Evolutionary conservation across 2,888 invertebrate genomes (phyloP).

Genomic region (Nipponacmea schrenckii): DNA sequence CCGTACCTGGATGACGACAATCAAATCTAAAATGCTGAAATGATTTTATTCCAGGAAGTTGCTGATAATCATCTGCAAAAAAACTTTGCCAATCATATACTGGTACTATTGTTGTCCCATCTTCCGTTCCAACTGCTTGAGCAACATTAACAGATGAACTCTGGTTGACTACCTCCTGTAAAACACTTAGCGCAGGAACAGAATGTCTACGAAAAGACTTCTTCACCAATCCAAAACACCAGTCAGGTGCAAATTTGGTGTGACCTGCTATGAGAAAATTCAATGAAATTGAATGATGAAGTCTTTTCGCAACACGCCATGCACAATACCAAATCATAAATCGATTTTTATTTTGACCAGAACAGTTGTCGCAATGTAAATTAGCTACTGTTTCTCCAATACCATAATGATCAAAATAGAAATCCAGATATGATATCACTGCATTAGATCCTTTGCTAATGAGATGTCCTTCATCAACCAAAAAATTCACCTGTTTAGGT

Average conservation of each 20-base stretch:
- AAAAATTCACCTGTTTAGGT: slow-evolving; percentile 29
- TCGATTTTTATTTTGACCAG: slow-evolving; percentile 24
- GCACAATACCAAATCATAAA: slow-evolving; percentile 23
- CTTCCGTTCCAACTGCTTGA: slow-evolving; percentile 23
- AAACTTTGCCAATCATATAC: slow-evolving; percentile 22
- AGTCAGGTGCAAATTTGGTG: slow-evolving; percentile 34
- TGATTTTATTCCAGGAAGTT: slow-evolving; percentile 22
- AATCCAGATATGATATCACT: slow-evolving; percentile 22
- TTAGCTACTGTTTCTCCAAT: slow-evolving; percentile 13
- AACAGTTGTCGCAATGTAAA: slow-evolving; percentile 12
- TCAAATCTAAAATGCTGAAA: background rate
- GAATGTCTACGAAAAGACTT: slow-evolving; percentile 5
- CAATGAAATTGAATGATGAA: slow-evolving; percentile 13
- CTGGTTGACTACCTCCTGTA: slow-evolving; percentile 18
- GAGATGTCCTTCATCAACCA: slow-evolving; percentile 36
- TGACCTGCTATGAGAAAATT: slow-evolving; percentile 28
- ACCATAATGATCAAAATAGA: slow-evolving; percentile 26
- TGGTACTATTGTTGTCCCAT: slow-evolving; percentile 19
- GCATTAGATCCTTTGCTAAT: slow-evolving; percentile 28
- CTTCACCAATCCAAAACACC: slow-evolving; percentile 34
- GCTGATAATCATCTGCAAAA: no score
- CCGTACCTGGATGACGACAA: background rate
- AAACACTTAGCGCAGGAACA: slow-evolving; percentile 23
- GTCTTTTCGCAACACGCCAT: slow-evolving; percentile 19
- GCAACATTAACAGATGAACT: slow-evolving; percentile 27